Evolutionary conservation across 37 sponge, comb jelly and placozoan genomes (phyloP).

Genomic region (Bolinopsis microptera): DNA sequence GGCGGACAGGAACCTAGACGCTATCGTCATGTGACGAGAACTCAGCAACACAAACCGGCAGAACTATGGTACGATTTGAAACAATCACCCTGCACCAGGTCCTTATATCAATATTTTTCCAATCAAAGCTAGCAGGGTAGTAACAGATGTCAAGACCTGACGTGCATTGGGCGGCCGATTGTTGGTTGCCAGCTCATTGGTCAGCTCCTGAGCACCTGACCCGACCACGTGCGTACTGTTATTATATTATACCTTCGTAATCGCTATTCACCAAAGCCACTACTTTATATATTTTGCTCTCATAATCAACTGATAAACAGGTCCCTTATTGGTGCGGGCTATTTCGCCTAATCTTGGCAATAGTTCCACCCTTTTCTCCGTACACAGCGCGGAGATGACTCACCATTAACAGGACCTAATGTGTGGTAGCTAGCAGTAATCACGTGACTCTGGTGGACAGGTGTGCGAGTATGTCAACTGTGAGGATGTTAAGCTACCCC

Average conservation of each 20-base stretch:
- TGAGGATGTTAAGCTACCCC: background rate
- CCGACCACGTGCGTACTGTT: background rate
- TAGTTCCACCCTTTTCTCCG: background rate
- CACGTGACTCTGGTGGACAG: slow-evolving; percentile 30
- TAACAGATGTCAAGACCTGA: background rate
- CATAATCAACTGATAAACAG: background rate
- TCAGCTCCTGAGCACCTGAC: background rate
- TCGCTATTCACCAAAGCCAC: background rate
- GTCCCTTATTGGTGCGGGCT: background rate
- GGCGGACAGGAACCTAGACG: slow-evolving; percentile 14
- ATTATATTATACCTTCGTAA: background rate
- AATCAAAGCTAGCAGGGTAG: background rate
- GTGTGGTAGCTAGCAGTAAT: background rate
- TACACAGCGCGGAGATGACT: background rate
- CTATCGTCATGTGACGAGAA: slow-evolving; percentile 14
- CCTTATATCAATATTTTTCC: slow-evolving; percentile 51
- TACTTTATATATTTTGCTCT: background rate
- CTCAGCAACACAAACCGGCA: background rate
- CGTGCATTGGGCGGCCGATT: slow-evolving; percentile 9
- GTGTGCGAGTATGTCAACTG: too few relatives aligned
- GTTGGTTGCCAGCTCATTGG: background rate
- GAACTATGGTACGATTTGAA: background rate
- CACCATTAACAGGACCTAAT: background rate
- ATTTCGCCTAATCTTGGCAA: background rate
- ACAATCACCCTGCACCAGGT: background rate